phyloP scores from a whole-genome alignment of 2,888 invertebrate genomes.

The Ornithoptera alexandrae region DNA sequence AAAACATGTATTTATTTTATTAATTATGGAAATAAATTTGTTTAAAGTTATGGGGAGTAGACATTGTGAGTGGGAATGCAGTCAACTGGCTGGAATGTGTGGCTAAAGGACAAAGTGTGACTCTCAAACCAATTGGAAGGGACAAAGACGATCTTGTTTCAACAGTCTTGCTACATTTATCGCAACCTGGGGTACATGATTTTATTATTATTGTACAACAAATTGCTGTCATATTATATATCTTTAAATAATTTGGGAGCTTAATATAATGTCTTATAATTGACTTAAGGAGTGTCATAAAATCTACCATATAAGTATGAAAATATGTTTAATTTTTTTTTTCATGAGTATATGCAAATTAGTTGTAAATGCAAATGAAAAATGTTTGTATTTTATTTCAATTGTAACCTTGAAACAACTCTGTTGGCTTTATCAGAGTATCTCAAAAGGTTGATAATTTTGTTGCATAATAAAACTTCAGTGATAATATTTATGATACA shows the following conservation, averaged over 20 bases:
- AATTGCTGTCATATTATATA: not conserved
- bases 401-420: not conserved
- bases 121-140: constrained; percentile 69
- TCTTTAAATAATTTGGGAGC: no score
- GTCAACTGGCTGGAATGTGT: constrained; percentile 81
- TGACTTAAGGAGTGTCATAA: no score
- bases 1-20: not conserved
- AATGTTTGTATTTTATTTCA: not conserved
- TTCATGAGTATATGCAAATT: not conserved
- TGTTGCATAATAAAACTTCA: constrained; percentile 3
- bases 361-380: no score
- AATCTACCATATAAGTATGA: no score
- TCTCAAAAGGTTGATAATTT: constrained; percentile 5
- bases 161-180: constrained; percentile 69
- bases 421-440: constrained; percentile 8
- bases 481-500: not conserved
- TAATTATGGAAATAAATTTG: not conserved
- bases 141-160: constrained; percentile 70
- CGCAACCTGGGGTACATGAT: constrained; percentile 55
- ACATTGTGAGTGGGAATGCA: constrained; percentile 74
- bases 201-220: not conserved
- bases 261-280: no score
- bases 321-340: not conserved
- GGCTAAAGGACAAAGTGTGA: constrained; percentile 70
- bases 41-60: constrained; percentile 73